phyloP scores from a whole-genome alignment of 2,888 invertebrate species.

The Panzeria rudis region DNA sequence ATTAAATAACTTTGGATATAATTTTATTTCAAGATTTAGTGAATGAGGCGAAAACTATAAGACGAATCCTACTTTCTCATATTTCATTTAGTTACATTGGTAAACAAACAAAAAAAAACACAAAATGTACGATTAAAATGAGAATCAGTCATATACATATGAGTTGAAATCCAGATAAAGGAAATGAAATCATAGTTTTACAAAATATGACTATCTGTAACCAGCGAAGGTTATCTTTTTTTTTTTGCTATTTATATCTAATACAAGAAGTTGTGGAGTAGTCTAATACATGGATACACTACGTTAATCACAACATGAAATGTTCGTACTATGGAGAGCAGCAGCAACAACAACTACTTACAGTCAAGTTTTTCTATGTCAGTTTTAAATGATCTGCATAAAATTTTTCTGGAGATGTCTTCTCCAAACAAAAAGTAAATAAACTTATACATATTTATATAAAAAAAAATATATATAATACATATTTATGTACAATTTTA shows the following conservation, averaged over 20 bases:
- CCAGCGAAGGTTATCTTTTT: slow-evolving; percentile 31
- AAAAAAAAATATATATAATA: neutral
- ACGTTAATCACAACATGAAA: slow-evolving; percentile 57
- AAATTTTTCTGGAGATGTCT: slow-evolving; percentile 40
- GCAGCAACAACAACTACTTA: slow-evolving; percentile 55
- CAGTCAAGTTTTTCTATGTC: slow-evolving; percentile 15
- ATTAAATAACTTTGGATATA: no score
- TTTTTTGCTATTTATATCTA: slow-evolving; percentile 53
- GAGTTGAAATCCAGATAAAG: neutral
- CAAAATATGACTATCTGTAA: slow-evolving; percentile 33
- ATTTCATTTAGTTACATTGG: no score
- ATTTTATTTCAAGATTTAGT: no score
- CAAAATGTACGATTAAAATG: no score
- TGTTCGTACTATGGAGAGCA: slow-evolving; percentile 29
- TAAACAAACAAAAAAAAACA: no score
- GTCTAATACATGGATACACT: slow-evolving; percentile 56
- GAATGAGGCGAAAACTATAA: no score
- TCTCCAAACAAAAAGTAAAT: slow-evolving; percentile 2
- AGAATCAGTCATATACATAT: no score
- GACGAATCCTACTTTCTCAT: no score
- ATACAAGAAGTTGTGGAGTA: slow-evolving; percentile 66
- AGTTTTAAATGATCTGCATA: slow-evolving; percentile 64
- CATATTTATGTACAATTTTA: slow-evolving; percentile 77
- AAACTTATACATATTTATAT: neutral
- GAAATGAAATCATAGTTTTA: slow-evolving; percentile 34